Percentiles rank a stretch among this genome's conserved stretches.
Conservation (phyloP, 2,113 vertebrate species). For the Rhinoptilus africanus region DNA sequence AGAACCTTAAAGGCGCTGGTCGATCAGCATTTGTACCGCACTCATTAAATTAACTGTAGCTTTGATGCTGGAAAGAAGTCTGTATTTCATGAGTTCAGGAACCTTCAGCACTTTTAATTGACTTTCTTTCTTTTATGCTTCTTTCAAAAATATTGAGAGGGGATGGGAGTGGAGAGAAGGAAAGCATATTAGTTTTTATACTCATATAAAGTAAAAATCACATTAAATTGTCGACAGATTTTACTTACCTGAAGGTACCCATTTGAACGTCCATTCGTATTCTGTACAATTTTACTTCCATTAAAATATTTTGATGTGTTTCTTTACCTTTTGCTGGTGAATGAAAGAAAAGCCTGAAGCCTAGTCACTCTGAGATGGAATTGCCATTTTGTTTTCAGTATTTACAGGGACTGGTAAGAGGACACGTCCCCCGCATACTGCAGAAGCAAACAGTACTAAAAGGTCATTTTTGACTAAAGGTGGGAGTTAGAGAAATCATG, state of each 20-base stretch:
- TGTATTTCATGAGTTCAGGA: background rate
- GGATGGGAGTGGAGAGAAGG: background rate
- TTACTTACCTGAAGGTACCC: background rate
- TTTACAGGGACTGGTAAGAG: background rate
- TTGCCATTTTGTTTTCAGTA: background rate
- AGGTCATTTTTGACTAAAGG: background rate
- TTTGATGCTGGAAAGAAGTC: background rate
- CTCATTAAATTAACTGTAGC: background rate
- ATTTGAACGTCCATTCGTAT: background rate
- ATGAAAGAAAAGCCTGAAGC: background rate
- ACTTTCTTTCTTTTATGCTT: background rate
- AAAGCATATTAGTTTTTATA: background rate
- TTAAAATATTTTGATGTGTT: background rate
- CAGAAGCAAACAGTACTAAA: background rate
- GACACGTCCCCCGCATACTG: fast-evolving
- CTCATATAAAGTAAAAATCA: background rate
- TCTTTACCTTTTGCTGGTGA: background rate
- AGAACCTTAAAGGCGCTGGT: background rate
- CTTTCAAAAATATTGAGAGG: background rate
- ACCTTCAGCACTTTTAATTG: background rate
- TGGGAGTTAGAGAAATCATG: background rate
- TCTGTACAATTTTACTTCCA: background rate
- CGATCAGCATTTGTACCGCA: background rate
- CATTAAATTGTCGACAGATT: background rate
- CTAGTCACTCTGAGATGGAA: background rate